Conservation (phyloP, 2,888 invertebrate species). For the Leptinotarsa peninsularis region DNA sequence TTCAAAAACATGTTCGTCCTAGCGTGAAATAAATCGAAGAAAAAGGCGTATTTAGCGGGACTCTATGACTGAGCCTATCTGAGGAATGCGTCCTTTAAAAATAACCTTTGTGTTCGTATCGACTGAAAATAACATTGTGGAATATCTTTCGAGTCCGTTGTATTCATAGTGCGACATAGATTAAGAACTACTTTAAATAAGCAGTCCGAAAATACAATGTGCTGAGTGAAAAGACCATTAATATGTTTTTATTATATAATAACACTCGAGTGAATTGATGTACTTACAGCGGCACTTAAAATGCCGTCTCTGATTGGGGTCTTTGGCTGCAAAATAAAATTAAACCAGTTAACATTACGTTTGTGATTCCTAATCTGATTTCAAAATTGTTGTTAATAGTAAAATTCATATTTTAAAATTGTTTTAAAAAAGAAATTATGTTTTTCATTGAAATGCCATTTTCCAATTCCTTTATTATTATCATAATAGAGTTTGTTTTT, state of each 20-base stretch:
- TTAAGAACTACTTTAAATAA: slow-evolving; percentile 44
- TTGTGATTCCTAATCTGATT: background rate
- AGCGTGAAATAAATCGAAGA: background rate
- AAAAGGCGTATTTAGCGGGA: background rate
- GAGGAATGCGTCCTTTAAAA: slow-evolving; percentile 42
- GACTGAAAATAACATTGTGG: slow-evolving; percentile 40
- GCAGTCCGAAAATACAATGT: slow-evolving; percentile 44
- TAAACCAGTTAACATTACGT: background rate
- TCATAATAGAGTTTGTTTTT: too few species aligned
- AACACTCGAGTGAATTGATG: slow-evolving; percentile 39
- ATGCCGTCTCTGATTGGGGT: background rate
- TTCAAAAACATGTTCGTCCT: background rate
- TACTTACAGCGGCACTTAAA: slow-evolving; percentile 24
- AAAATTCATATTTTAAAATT: too few species aligned
- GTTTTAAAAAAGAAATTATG: too few species aligned
- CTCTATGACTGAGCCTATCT: background rate
- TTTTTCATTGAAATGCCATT: too few species aligned
- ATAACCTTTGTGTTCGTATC: slow-evolving; percentile 43
- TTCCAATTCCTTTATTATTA: too few species aligned
- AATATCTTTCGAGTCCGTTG: slow-evolving; percentile 34
- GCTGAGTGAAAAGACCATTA: slow-evolving; percentile 46
- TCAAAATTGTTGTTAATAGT: background rate
- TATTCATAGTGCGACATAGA: slow-evolving; percentile 46
- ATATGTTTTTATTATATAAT: slow-evolving; percentile 49
- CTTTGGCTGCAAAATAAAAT: background rate